Evolutionary conservation across 2,797 vertebrate genomes (phyloP), one percentile per base, ranked within the genome.

Genomic region (Macropodus opercularis): DNA sequence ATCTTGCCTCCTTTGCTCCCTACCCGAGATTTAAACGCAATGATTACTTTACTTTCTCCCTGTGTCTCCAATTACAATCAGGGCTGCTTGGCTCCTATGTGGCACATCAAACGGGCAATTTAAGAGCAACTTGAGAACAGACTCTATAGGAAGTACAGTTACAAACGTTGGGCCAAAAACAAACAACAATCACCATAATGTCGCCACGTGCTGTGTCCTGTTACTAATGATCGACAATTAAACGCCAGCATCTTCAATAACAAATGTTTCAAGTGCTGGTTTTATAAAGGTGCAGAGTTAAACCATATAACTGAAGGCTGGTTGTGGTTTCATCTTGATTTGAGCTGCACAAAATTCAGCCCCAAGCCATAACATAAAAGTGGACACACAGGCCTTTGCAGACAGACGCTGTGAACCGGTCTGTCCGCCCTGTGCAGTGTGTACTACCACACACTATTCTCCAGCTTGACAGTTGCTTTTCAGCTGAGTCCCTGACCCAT

Each of bases 11-110:
- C 57, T 38, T 68, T 35, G 46, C 62, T 64, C 19, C 26, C 43
- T 79, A 59, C 57, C 62, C 72, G 66, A 57, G 64, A 75, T 77
- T 77, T 75, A 75, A 85, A 70, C 61, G 51, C 65, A 82, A 78
- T 80, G 80, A 77, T 60, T 72, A 54, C 60, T n/a, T n/a, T 74
- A 65, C 38, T 72, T 81, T 72, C 63, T 65, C 48, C 38, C 36
- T 55, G 61, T 63, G 58, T 69, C 52, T 78, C 52, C 63, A 69
- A 58, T 75, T 63, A 80, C 56, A 83, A 55, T 35, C 53, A 27
- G 43, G 46, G 32, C 54, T 19, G 26, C 50, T 61, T n/a, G 17
- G 56, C 48, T 77, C 32, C 27, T 71, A 53, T 81, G 39, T 61
- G 65, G 52, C 61, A 57, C 57, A 75, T 75, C 60, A 83, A 79